Base-by-base conservation (phyloP, 2,888 invertebrate species). In the Leucophora obtusa region DNA sequence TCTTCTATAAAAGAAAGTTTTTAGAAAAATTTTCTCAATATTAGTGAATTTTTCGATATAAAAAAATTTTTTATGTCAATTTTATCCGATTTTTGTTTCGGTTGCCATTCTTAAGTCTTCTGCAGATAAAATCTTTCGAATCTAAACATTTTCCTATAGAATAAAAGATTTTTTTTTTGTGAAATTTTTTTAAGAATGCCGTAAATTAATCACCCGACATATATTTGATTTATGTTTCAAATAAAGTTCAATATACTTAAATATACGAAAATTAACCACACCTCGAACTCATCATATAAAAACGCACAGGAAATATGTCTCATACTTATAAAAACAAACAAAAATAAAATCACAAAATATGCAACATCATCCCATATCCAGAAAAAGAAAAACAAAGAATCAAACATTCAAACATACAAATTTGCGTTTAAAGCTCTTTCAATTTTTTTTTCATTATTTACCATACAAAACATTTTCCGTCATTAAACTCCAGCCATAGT, bases 361-460 rank as follows among this genome's bases (percentile, higher is more conserved):
- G 63, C 69, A 38, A 58, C 63, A 58, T 58, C 56, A 76, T 70
- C 58, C 58, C 58, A 70, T 63, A 70, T 51, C 63, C 69, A 76
- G 62, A 74, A 62, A 43, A 21, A n/a, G 21, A 56, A 54, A 24
- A 63, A 76, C 76, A 63, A 70, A 76, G 76, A 76, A 76, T 70
- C 69, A 76, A 70, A 76, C 51, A 76, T 63, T 76, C 38, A 76
- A 70, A 76, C 51, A 76, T 63, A 70, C 38, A 76, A 76, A 76
- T 76, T 69, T 70, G 50, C 54, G 51, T 53, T 63, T 73, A 74
- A 60, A 60, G 17, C 62, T 50, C 69, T 43, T 62, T 75, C 28
- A 60, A 74, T 50, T 74, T 53, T 72, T 63, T 47, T 28, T 33
- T 21, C 9, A 63, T 33, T 18, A 21, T 60, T 43, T 63, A 33